A percentile compares a stretch with the other conserved stretches of the same genome.
Evolutionary conservation across 1,140 invertebrate species (phyloP).

Genomic region (Rhopalosiphum maidis): DNA sequence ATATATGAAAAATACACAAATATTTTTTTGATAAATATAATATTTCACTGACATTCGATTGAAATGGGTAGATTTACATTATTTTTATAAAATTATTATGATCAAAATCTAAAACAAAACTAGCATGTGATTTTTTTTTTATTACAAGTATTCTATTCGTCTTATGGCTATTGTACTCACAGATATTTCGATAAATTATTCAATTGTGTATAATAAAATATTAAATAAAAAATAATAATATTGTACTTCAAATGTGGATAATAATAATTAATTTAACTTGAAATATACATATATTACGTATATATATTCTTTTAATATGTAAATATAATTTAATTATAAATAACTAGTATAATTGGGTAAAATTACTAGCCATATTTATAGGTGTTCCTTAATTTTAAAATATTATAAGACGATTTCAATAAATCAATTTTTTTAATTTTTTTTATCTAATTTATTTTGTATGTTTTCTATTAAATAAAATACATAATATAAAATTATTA

Average conservation of each 20-base stretch:
- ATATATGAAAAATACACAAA: background rate
- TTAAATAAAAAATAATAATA: background rate
- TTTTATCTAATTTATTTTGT: background rate
- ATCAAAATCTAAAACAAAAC: background rate
- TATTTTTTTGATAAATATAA: background rate
- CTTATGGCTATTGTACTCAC: background rate
- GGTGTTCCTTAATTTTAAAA: background rate
- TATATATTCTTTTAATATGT: too few relatives aligned
- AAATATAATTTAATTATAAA: too few relatives aligned
- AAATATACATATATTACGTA: background rate
- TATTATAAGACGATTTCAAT: background rate
- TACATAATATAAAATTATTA: background rate
- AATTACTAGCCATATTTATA: background rate
- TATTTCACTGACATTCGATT: background rate
- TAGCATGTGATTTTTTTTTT: background rate
- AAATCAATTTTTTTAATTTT: background rate
- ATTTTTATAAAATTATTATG: background rate
- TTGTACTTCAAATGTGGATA: background rate
- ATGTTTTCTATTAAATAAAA: background rate
- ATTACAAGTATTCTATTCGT: background rate
- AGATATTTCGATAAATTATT: background rate
- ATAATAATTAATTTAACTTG: background rate
- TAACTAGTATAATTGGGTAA: background rate
- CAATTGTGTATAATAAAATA: background rate
- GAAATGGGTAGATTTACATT: background rate